phyloP scores from a whole-genome alignment of 2,113 vertebrate species.

The Cyphomyrus discorhynchus region DNA sequence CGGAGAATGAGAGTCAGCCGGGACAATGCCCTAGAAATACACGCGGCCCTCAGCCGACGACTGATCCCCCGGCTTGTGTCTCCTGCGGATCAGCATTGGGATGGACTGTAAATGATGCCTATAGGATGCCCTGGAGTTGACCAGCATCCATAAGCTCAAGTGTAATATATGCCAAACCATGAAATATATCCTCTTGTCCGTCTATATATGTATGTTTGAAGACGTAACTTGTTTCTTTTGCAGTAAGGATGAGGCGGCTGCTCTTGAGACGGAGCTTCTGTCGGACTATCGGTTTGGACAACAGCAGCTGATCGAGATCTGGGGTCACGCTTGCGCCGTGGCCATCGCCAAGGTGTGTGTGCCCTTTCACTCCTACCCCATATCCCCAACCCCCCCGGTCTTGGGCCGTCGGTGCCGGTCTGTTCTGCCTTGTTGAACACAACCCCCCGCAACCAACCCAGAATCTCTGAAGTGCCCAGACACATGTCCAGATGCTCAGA shows the following conservation, averaged over 20 bases:
- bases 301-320: constrained; percentile 87
- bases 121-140: neutral
- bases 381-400: neutral
- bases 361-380: neutral
- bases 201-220: neutral
- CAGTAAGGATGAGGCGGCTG: constrained; percentile 74
- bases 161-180: neutral
- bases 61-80: neutral
- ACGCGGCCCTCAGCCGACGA: neutral
- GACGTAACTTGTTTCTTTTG: constrained; percentile 16
- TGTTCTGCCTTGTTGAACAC: neutral
- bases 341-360: constrained; percentile 81
- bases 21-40: constrained; percentile 19
- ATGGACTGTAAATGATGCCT: neutral
- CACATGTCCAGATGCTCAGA: neutral
- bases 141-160: neutral
- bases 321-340: constrained; percentile 80
- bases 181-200: neutral
- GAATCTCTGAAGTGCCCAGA: neutral
- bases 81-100: neutral
- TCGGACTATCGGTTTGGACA: constrained; percentile 82
- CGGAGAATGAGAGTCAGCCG: constrained; percentile 21
- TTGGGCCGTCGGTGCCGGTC: no score
- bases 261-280: constrained; percentile 78
- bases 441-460: neutral